Conservation (phyloP, 2,797 vertebrate genomes). For the Etheostoma nigrum region DNA sequence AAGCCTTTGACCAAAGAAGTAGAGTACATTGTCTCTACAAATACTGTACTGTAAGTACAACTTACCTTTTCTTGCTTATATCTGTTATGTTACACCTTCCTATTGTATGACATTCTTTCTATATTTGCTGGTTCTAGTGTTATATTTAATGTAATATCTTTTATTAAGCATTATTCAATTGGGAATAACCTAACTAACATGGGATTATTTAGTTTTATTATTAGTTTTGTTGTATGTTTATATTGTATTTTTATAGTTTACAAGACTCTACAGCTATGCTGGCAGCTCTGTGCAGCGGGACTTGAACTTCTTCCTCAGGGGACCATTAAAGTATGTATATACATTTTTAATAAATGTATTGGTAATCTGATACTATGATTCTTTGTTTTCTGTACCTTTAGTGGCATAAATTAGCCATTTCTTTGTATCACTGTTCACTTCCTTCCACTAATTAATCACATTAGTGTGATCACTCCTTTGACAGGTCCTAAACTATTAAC, state of each 20-base stretch:
- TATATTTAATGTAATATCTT: neutral
- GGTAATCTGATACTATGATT: too few relatives aligned
- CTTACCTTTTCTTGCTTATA: neutral
- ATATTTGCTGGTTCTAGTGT: neutral
- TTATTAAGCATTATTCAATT: too few relatives aligned
- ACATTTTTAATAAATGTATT: too few relatives aligned
- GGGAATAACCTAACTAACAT: too few relatives aligned
- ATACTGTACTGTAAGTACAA: neutral
- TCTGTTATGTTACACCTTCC: neutral
- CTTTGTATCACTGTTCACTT: neutral
- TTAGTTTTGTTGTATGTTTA: too few relatives aligned
- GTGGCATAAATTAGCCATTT: too few relatives aligned
- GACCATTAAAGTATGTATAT: neutral
- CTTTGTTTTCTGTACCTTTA: too few relatives aligned
- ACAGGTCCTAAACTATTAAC: neutral
- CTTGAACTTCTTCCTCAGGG: neutral
- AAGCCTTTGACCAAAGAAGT: slow-evolving; percentile 38
- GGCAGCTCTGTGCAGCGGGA: too few relatives aligned
- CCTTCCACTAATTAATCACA: neutral
- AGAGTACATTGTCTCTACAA: slow-evolving; percentile 18
- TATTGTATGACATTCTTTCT: neutral
- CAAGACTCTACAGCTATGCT: too few relatives aligned
- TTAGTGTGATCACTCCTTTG: too few relatives aligned
- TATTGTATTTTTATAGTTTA: too few relatives aligned
- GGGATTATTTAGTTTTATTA: too few relatives aligned